These are phyloP conservation scores for Brachypalpus laphriformis DNA, from an alignment of 2,888 invertebrate species.

Conservation along the genomic window DNA sequence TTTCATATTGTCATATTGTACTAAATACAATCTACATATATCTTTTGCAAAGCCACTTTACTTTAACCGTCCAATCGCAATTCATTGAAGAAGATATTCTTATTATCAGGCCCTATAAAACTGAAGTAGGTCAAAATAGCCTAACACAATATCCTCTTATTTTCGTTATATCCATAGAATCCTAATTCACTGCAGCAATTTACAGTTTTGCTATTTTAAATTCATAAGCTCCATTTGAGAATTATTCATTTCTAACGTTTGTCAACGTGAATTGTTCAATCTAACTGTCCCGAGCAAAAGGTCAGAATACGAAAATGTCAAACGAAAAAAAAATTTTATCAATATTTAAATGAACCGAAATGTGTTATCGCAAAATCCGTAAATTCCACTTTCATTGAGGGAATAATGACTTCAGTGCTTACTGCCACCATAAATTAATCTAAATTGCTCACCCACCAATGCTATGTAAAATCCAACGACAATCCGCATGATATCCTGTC, in stretches of 20 bases:
- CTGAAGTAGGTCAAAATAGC: background rate
- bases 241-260: background rate
- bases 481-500: slow-evolving; percentile 16
- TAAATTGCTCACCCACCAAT: slow-evolving; percentile 37
- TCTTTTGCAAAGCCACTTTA: too few relatives aligned
- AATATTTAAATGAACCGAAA: slow-evolving; percentile 44
- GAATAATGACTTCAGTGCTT: slow-evolving; percentile 34
- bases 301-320: background rate
- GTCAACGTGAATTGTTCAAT: slow-evolving; percentile 4
- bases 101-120: too few relatives aligned
- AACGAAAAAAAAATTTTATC: slow-evolving; percentile 21
- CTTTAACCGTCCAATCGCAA: too few relatives aligned
- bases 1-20: too few relatives aligned
- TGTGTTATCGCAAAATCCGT: slow-evolving; percentile 36
- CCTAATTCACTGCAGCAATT: background rate
- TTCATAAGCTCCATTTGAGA: background rate
- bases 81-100: too few relatives aligned
- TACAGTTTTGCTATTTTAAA: background rate
- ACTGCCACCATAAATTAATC: slow-evolving; percentile 45
- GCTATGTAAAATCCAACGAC: background rate
- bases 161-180: background rate
- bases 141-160: background rate
- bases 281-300: background rate
- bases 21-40: too few relatives aligned
- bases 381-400: slow-evolving; percentile 37